Evolutionary conservation across 2,888 invertebrate genomes (phyloP).

Genomic region (Ellobium chinense): DNA sequence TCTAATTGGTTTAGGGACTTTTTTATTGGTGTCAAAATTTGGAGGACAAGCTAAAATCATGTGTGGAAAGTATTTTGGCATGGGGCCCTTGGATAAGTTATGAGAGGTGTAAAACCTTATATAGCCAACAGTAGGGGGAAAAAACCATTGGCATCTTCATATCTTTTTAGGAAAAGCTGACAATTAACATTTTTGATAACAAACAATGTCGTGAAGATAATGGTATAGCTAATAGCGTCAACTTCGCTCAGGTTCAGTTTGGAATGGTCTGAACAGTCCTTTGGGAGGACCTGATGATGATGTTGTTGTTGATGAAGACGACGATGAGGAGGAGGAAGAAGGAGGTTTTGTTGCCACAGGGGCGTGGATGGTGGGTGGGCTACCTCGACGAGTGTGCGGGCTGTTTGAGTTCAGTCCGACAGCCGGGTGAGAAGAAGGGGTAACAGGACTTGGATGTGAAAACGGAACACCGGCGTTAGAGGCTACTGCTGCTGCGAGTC

Average conservation of each 20-base stretch:
- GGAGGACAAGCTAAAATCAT: no score
- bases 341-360: slow-evolving; percentile 2
- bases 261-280: slow-evolving; percentile 40
- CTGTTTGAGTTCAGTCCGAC: background rate
- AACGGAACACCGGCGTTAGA: background rate
- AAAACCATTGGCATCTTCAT: no score
- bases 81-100: no score
- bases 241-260: slow-evolving; percentile 28
- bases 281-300: slow-evolving; percentile 16
- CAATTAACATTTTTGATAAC: no score
- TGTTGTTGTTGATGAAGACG: no score
- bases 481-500: slow-evolving; percentile 8
- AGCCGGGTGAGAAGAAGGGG: background rate
- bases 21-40: no score
- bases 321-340: background rate
- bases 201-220: no score
- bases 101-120: no score
- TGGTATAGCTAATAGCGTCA: background rate
- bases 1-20: no score
- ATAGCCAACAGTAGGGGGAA: no score
- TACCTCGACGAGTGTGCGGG: background rate
- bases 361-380: background rate
- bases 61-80: no score
- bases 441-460: background rate
- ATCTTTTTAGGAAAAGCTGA: no score